phyloP scores from a whole-genome alignment of 35 echinoderm and acorn worm genomes.

The Acanthaster planci region DNA sequence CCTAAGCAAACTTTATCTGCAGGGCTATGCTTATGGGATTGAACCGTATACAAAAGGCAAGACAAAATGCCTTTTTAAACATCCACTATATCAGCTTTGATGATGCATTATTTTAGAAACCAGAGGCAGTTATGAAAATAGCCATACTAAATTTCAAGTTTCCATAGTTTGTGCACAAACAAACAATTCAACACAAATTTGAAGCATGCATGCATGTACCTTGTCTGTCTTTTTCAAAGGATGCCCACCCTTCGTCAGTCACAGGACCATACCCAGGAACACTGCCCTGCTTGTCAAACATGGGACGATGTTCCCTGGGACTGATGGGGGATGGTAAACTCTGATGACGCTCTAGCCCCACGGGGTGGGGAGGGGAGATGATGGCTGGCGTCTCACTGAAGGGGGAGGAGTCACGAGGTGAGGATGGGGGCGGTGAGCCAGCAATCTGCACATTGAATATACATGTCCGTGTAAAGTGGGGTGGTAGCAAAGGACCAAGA shows the following conservation, averaged over 20 bases:
- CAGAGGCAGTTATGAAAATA: no score
- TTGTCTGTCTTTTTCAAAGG: constrained; percentile 51
- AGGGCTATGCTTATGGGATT: no score
- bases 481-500: no score
- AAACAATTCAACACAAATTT: background rate
- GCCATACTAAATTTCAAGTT: no score
- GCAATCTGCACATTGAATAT: background rate
- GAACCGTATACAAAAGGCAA: no score
- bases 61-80: no score
- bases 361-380: constrained; percentile 28
- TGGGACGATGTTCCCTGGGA: background rate
- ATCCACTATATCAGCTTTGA: no score
- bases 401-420: constrained; percentile 32
- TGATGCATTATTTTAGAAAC: no score
- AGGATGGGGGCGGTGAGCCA: background rate
- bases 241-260: constrained; percentile 75
- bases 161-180: background rate
- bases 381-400: constrained; percentile 9
- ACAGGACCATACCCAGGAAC: constrained; percentile 18
- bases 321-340: constrained; percentile 32
- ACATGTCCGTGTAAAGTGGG: no score
- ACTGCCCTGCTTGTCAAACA: constrained; percentile 40
- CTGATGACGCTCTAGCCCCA: constrained; percentile 41
- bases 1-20: no score
- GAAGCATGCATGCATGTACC: background rate